These are phyloP conservation scores for Samia ricini DNA, from an alignment of 1,140 invertebrate genomes.

Conservation along the genomic window DNA sequence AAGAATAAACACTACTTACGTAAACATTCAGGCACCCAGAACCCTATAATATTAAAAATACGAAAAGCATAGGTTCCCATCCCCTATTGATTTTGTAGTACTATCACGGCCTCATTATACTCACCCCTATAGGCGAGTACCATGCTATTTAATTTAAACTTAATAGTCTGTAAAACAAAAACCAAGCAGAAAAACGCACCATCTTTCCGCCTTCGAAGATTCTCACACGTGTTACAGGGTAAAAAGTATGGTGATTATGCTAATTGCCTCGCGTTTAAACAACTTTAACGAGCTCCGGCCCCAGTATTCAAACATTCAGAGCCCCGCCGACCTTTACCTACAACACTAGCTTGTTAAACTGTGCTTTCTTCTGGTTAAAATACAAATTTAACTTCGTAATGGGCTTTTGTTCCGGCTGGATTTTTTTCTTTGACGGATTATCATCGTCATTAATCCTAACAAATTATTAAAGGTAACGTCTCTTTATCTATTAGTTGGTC, in stretches of 20 bases:
- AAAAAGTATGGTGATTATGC: constrained; percentile 7
- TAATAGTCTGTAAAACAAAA: too few species aligned
- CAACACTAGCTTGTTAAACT: not conserved
- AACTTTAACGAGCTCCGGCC: constrained; percentile 4
- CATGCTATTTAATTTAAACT: not conserved
- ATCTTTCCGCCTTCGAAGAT: not conserved
- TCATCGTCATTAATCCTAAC: not conserved
- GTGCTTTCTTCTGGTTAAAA: not conserved
- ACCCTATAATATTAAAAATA: too few species aligned
- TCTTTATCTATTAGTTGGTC: too few species aligned
- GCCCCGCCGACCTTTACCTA: not conserved
- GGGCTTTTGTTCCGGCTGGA: not conserved
- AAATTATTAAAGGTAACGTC: too few species aligned
- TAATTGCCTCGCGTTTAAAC: constrained; percentile 8
- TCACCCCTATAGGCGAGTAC: too few species aligned
- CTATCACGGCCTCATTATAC: too few species aligned
- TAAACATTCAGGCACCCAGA: too few species aligned
- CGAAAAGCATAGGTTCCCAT: too few species aligned
- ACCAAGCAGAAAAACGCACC: too few species aligned
- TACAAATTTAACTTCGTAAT: not conserved
- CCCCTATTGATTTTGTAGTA: too few species aligned
- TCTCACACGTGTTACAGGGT: constrained; percentile 4
- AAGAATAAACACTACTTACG: too few species aligned
- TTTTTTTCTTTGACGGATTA: not conserved
- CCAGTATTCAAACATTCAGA: not conserved